Base-by-base conservation (phyloP, 2,113 vertebrate genomes). In the Opisthocomus hoazin region DNA sequence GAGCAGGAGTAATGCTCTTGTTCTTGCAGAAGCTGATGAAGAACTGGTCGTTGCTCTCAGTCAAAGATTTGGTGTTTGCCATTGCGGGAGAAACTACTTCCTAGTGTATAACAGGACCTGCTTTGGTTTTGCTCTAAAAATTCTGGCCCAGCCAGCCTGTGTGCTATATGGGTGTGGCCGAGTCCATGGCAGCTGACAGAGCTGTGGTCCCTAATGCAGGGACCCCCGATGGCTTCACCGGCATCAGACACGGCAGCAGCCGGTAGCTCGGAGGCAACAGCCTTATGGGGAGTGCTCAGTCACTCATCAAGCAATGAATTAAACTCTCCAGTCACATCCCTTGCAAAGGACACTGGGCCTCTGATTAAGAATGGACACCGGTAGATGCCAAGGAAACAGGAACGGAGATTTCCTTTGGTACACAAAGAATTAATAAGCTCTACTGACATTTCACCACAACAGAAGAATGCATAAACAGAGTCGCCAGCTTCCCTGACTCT, bases 271-370 rank as follows among this genome's bases (percentile, higher is more conserved):
- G 74, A 46, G 39, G 15, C 10, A 19, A 17, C 56, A 41, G 36
- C 27, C 15, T 27, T 23, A 12, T 0, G 16, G n/a, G 32, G 69
- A 82, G 15, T 0, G 1, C 29, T 50, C 58, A 19, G 51, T 34
- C 45, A 10, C 1, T 3, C 19, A 5, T 34, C 87, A 83, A 41
- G 46, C 36, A 23, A 13, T 0, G 2, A 27, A 24, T 56, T 58
- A 17, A 36, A 32, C n/a, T 39, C 71, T 32, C 57, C 82, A 80
- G 76, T 7, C 36, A 48, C 1, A 0, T 88, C 64, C 41, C 51
- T 78, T 43, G 68, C 12, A 22, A 58, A 89, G 80, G 43, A 46
- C 15, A 4, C 26, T n/a, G 66, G 39, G 39, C n/a, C 69, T 93
- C 80, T 48, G 76, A 8, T 65, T 32, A n/a, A 60, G 41, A 53